These are phyloP conservation scores for Epinephelus cyanopodus DNA, from an alignment of 2,113 vertebrate species.

Conservation along the genomic window DNA sequence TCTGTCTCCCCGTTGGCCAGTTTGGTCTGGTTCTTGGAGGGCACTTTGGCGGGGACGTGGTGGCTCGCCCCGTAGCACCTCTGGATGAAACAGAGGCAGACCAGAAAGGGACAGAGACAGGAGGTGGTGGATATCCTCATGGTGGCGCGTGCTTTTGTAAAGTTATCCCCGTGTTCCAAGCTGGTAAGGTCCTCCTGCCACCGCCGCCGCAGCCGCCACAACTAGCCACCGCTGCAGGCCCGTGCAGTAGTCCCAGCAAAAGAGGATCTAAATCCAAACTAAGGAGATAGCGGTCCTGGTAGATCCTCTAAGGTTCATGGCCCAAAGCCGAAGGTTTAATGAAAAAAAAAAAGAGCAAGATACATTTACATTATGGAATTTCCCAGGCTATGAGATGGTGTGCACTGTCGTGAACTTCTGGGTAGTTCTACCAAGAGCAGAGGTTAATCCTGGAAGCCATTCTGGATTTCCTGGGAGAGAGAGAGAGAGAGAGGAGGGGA, in stretches of 20 bases:
- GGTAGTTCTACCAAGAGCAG: conserved; percentile 80
- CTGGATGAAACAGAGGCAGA: conserved; percentile 98
- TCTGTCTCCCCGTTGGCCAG: conserved; percentile 91
- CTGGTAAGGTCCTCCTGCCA: conserved; percentile 64
- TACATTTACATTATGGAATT: conserved; percentile 91
- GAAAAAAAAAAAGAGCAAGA: conserved; percentile 69
- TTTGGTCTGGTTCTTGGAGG: conserved; percentile 91
- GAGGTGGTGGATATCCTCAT: conserved; percentile 94
- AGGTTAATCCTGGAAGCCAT: conserved; percentile 82
- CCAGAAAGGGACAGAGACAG: conserved; percentile 94
- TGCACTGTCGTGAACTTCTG: conserved; percentile 60
- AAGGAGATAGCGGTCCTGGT: conserved; percentile 81
- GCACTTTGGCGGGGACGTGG: conserved; percentile 71
- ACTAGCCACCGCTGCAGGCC: conserved; percentile 81
- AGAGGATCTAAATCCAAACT: conserved; percentile 82
- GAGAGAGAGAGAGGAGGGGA: conserved; percentile 50
- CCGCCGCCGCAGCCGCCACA: conserved; percentile 57
- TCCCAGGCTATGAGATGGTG: conserved; percentile 40
- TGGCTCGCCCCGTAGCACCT: conserved; percentile 88
- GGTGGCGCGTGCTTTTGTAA: conserved; percentile 83
- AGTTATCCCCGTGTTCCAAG: conserved; percentile 72
- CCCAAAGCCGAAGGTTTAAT: conserved; percentile 78
- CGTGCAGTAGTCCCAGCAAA: conserved; percentile 82
- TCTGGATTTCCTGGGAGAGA: conserved; percentile 84
- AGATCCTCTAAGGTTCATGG: conserved; percentile 87